Evolutionary conservation across 2,797 vertebrate genomes (phyloP).

Genomic region (Ctenopoma kingsleyae): DNA sequence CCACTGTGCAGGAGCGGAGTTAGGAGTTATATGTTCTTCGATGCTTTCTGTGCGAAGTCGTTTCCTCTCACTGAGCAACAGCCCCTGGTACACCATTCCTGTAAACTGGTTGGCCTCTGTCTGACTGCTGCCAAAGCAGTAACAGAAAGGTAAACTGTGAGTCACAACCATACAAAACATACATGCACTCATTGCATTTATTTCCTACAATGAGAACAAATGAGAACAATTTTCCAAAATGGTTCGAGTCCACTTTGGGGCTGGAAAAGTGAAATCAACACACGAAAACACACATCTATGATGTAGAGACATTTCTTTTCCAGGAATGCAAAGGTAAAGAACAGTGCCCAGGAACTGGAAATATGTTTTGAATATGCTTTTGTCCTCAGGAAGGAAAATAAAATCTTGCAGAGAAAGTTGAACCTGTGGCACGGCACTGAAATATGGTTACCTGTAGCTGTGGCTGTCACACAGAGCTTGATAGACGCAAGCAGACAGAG

Average conservation of each 20-base stretch:
- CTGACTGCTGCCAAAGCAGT: conserved; percentile 86
- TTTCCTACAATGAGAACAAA: too few species aligned
- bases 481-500: conserved; percentile 97
- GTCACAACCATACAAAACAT: not conserved
- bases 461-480: conserved; percentile 99
- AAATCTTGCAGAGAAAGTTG: not conserved
- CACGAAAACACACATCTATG: not conserved
- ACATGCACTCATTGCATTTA: too few species aligned
- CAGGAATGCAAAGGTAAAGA: not conserved
- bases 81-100: conserved; percentile 97
- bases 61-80: conserved; percentile 94
- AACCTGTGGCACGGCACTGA: not conserved
- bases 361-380: too few species aligned
- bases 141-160: conserved; percentile 8
- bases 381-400: not conserved
- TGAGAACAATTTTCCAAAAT: not conserved
- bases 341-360: too few species aligned
- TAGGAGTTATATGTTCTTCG: conserved; percentile 95
- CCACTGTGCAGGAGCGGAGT: conserved; percentile 95
- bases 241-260: not conserved
- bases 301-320: not conserved
- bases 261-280: not conserved
- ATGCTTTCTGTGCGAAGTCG: conserved; percentile 97
- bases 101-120: conserved; percentile 95
- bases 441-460: conserved; percentile 93